Conservation (phyloP, 92 coral and sea anemone species). For the Isaurus tuberculatus region DNA sequence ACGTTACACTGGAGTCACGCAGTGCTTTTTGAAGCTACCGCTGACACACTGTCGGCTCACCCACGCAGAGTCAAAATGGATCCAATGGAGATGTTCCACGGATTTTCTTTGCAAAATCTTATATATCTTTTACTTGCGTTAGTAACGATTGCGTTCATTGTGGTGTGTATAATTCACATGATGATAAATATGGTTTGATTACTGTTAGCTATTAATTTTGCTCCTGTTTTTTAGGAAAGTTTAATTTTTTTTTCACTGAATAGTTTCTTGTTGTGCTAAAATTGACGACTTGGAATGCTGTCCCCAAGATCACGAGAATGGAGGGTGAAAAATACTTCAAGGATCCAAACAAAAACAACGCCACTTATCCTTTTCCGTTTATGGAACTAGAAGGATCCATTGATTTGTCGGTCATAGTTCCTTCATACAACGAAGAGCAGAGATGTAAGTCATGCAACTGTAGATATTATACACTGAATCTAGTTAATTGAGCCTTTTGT, state of each 20-base stretch:
- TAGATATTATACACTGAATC: too few species aligned
- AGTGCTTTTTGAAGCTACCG: not conserved
- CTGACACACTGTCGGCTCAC: not conserved
- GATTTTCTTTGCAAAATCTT: constrained; percentile 40
- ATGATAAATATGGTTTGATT: not conserved
- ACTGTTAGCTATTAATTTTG: not conserved
- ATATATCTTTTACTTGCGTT: constrained; percentile 46
- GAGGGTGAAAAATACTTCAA: constrained; percentile 92
- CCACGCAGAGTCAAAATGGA: constrained; percentile 55
- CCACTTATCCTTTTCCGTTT: constrained; percentile 89
- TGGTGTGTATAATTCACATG: constrained; percentile 36
- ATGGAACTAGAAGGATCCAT: constrained; percentile 92
- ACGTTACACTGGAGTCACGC: too few species aligned
- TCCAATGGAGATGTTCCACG: constrained; percentile 33
- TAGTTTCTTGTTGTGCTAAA: constrained; percentile 76
- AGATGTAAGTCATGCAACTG: constrained; percentile 96
- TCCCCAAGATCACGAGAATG: constrained; percentile 82
- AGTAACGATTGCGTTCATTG: constrained; percentile 40
- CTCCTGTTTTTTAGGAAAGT: too few species aligned
- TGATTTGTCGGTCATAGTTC: constrained; percentile 89
- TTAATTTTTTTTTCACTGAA: not conserved
- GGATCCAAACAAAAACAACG: constrained; percentile 92
- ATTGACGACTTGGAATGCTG: constrained; percentile 74
- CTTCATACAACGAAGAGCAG: constrained; percentile 94
- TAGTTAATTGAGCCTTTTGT: not conserved